A percentile compares a stretch with the other conserved stretches of the same genome.
Evolutionary conservation across 2,113 vertebrate species (phyloP).

Genomic region (Recurvirostra avosetta): DNA sequence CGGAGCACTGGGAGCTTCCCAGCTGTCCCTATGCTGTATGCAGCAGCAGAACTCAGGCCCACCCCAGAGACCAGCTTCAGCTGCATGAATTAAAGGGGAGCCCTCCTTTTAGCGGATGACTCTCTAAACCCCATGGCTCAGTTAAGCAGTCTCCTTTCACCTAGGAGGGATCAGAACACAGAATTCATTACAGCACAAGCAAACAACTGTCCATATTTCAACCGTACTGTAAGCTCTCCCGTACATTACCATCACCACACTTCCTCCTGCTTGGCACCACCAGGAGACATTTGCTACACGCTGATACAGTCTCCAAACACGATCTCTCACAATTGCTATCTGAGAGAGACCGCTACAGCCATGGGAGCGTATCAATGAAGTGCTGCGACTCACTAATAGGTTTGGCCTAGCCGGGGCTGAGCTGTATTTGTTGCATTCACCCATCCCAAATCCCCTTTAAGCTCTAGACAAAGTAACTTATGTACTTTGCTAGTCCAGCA

Average conservation of each 20-base stretch:
- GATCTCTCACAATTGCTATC: not conserved
- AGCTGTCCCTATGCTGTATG: not conserved
- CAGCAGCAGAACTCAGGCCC: not conserved
- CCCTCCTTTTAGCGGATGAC: not conserved
- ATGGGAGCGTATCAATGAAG: not conserved
- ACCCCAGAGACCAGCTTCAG: not conserved
- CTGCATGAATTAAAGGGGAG: not conserved
- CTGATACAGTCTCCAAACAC: not conserved
- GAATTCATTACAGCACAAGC: not conserved
- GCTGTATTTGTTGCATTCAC: not conserved
- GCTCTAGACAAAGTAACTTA: conserved; percentile 43
- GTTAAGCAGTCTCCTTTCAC: not conserved
- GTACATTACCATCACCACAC: not conserved
- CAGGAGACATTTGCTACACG: not conserved
- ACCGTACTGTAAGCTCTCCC: not conserved
- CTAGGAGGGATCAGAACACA: not conserved
- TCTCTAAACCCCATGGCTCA: not conserved
- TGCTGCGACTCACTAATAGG: rapidly evolving
- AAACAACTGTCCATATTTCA: not conserved
- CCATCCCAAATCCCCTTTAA: conserved; percentile 45
- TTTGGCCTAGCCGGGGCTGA: not conserved
- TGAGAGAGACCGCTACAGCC: not conserved
- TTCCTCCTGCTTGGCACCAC: not conserved
- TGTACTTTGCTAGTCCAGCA: conserved; percentile 24
- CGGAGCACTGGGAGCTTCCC: not conserved